Evolutionary conservation across 2,113 vertebrate species (phyloP), one percentile per base, ranked within the genome.

Genomic region (Rostratula benghalensis): DNA sequence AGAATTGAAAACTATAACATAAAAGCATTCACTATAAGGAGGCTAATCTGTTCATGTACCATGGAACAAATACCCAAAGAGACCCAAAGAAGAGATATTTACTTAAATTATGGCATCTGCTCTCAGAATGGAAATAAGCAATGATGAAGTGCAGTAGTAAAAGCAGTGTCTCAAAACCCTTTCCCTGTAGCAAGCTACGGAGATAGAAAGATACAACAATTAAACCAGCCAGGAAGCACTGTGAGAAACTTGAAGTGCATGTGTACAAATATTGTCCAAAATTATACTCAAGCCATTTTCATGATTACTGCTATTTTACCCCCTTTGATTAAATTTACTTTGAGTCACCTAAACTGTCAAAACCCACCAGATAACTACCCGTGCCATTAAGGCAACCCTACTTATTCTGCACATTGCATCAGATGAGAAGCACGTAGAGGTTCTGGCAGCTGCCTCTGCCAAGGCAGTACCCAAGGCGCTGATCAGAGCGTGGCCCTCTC

Each of bases 381-480:
- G 75, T 4, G 13, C 57, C 37, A 37, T n/a, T 17, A 75, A 33
- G 56, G 54, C 22, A 70, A 80, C 63, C 31, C n/a, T 70, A 24
- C 19, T 65, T 75, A 43, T 27, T 76, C 33, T 53, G 48, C 37
- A 30, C 45, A 35, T 28, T 20, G 18, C 18, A 30, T 56, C 76
- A 61, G 56, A 43, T 13, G 4, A n/a, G 60, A 79, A 50, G 60
- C 1, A 6, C 1, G 1, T 3, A 7, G 15, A 28, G 30, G 15
- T 65, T 57, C 37, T 24, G 31, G 60, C 71, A 83, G 70, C 33
- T 50, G 54, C 56, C 67, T 51, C 50, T 46, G 30, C 25, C 18
- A 5, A 21, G 21, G 57, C 48, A 30, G 33, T 37, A 43, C 43
- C 48, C 51, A 30, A 46, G 25, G 77, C 30, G 37, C 51, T 56